Percentiles rank a stretch among this genome's conserved stretches.
These are phyloP conservation scores for Pluvianellus socialis DNA, from an alignment of 2,113 vertebrate genomes.

Conservation along the genomic window DNA sequence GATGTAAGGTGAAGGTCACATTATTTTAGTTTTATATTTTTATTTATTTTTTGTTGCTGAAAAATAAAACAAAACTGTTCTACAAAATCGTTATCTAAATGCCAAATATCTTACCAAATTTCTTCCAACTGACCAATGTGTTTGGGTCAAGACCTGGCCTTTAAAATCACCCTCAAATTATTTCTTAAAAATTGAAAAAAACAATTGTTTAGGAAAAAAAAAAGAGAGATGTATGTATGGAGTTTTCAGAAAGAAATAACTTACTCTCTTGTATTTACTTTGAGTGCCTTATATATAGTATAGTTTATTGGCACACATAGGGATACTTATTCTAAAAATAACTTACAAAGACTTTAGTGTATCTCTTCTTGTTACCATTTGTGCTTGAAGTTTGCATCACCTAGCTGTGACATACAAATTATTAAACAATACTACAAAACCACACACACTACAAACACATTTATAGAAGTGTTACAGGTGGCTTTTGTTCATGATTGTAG, in stretches of 20 bases:
- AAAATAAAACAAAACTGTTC: background rate
- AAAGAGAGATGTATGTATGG: background rate
- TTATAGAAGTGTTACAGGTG: background rate
- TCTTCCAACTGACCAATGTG: background rate
- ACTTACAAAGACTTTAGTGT: background rate
- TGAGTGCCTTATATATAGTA: background rate
- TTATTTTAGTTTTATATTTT: background rate
- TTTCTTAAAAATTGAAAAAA: background rate
- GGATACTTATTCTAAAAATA: background rate
- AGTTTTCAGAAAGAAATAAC: background rate
- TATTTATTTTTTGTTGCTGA: background rate
- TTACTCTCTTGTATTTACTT: background rate
- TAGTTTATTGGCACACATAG: fast-evolving
- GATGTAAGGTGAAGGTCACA: background rate
- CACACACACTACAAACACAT: background rate
- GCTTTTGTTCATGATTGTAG: background rate
- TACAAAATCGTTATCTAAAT: background rate
- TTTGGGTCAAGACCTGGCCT: background rate
- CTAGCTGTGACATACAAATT: background rate
- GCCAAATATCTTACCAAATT: background rate
- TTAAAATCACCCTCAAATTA: background rate
- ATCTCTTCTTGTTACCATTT: background rate
- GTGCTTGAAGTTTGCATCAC: background rate
- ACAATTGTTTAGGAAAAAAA: background rate
- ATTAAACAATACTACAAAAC: background rate